These are phyloP conservation scores for Chironex yamaguchii DNA, from an alignment of 30 jellyfish, hydroid and myxozoan genomes.

Conservation along the genomic window DNA sequence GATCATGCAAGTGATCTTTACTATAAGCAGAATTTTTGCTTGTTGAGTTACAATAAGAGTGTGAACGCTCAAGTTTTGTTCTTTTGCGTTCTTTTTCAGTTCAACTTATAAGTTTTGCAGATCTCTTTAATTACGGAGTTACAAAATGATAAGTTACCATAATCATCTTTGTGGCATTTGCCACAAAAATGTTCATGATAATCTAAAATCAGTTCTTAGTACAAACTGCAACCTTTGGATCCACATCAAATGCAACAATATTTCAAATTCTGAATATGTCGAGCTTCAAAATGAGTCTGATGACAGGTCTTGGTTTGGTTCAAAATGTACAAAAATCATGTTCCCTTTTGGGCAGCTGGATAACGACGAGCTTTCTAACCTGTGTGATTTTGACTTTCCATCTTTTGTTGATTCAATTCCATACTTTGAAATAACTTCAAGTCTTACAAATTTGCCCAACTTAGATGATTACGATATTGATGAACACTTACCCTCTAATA, in stretches of 20 bases:
- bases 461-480: constrained; percentile 58
- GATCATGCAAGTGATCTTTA: no score
- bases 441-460: constrained; percentile 61
- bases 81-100: no score
- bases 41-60: no score
- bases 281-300: constrained; percentile 30
- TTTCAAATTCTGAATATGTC: background rate
- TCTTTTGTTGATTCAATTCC: constrained; percentile 46
- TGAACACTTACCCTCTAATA: constrained; percentile 70
- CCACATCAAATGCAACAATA: constrained; percentile 32
- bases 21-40: no score
- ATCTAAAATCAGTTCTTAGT: constrained; percentile 16
- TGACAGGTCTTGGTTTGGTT: constrained; percentile 48
- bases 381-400: constrained; percentile 40
- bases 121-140: no score
- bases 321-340: constrained; percentile 33
- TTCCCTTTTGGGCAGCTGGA: constrained; percentile 58
- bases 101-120: no score
- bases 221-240: no score
- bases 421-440: constrained; percentile 43
- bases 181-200: constrained; percentile 45
- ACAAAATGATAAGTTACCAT: constrained; percentile 8
- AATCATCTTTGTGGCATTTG: constrained; percentile 47
- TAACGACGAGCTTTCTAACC: constrained; percentile 39
- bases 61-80: no score